Evolutionary conservation across 2,888 invertebrate species (phyloP).

Genomic region (Allolobophora icterica): DNA sequence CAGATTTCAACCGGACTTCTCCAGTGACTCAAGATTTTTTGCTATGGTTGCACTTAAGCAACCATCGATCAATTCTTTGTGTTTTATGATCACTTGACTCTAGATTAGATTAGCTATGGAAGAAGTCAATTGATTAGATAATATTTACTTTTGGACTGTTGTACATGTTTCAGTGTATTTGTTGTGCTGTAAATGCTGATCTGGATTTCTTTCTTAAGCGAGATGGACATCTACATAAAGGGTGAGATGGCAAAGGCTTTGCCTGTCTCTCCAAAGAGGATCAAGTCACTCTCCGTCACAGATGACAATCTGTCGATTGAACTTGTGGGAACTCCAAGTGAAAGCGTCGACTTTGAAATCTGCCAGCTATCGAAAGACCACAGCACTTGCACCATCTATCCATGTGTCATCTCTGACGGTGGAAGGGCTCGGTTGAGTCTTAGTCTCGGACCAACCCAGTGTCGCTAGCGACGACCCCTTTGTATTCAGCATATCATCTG

Average conservation of each 20-base stretch:
- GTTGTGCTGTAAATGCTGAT: background rate
- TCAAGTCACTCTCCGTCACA: constrained; percentile 38
- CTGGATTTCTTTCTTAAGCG: constrained; percentile 27
- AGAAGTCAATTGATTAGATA: background rate
- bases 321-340: constrained; percentile 37
- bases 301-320: constrained; percentile 35
- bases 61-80: no score
- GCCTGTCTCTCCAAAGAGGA: constrained; percentile 54
- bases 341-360: constrained; percentile 37
- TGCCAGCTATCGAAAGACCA: background rate
- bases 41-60: no score
- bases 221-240: constrained; percentile 32
- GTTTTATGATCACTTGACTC: background rate
- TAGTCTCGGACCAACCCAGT: background rate
- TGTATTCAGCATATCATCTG: background rate
- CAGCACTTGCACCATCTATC: background rate
- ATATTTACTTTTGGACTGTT: background rate
- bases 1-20: no score
- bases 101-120: no score
- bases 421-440: background rate
- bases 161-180: background rate
- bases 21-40: no score
- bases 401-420: background rate
- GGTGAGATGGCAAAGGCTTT: constrained; percentile 50
- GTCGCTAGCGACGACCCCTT: background rate